Base-by-base conservation (phyloP, 2,797 vertebrate genomes). In the Silurus lanzhouensis region DNA sequence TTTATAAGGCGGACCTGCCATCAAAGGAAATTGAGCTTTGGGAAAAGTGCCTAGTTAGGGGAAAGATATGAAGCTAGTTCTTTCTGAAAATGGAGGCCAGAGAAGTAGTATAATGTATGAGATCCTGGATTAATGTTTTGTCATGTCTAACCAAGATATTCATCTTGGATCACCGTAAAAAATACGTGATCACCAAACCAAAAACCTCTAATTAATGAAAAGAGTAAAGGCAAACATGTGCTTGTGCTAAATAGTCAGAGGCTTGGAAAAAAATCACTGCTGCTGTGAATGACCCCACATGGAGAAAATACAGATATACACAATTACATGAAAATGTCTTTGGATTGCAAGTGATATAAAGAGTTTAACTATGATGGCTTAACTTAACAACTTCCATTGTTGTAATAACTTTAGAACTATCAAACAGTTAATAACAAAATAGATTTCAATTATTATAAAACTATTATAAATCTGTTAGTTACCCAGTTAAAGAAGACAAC, bases 1-100 rank as follows among this genome's bases (percentile, higher is more conserved):
- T 89, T 79, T 83, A 89, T 83, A 86, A 78, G 82, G 82, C 61
- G 70, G 72, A 86, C 64, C 82, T 68, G 48, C 84, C 85, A 77
- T 86, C 84, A 86, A 58, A 74, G 82, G 60, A 79, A 84, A 89
- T 84, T 87, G 72, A 83, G 83, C 84, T 85, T 81, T 75, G 60
- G 76, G 85, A 60, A 83, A 84, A 38, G 66, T 64, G 79, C 66
- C 67, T 83, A 68, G 68, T 83, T 87, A 78, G 60, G 60, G 61
- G 57, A 78, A 83, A 80, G 76, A 84, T 83, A 79, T 52, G 71
- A 74, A 85, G 75, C 80, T 82, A 64, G 82, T 44, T 83, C 74
- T 58, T 74, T 83, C 85, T 86, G 85, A 84, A 86, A 88, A 64
- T 74, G 79, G 31, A 55, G 67, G 57, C 72, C 44, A 77, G 46